These are phyloP conservation scores for Micronycteris hirsuta DNA, from an alignment of 2,113 vertebrate species.

Conservation along the genomic window DNA sequence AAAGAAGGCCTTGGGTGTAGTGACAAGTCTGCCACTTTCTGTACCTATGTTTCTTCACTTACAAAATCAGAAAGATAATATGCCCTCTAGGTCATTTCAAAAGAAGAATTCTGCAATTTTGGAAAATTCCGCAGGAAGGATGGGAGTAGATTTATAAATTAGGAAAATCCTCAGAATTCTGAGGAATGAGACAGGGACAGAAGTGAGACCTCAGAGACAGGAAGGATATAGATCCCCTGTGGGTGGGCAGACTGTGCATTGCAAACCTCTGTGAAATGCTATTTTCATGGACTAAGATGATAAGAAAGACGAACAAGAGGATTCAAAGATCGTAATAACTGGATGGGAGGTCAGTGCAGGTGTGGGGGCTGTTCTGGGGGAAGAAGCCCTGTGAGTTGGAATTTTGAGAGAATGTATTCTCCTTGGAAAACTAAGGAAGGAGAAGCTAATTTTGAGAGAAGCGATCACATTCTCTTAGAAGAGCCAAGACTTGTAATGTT, in stretches of 20 bases:
- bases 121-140: background rate
- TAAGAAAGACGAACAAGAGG: background rate
- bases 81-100: background rate
- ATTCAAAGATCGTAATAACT: background rate
- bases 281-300: background rate
- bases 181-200: background rate
- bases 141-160: background rate
- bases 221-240: background rate
- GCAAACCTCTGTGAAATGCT: background rate
- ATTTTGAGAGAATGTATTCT: background rate
- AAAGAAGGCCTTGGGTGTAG: background rate
- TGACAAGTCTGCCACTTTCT: background rate
- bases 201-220: background rate
- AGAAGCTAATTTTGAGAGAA: background rate
- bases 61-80: background rate
- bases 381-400: background rate
- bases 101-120: background rate
- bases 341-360: background rate
- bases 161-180: background rate
- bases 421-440: background rate
- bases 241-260: too few relatives aligned
- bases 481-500: background rate
- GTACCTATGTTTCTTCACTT: background rate
- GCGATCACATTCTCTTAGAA: background rate
- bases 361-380: background rate